Conservation (phyloP, 2,113 vertebrate genomes). For the Acrocephalus kingi region DNA sequence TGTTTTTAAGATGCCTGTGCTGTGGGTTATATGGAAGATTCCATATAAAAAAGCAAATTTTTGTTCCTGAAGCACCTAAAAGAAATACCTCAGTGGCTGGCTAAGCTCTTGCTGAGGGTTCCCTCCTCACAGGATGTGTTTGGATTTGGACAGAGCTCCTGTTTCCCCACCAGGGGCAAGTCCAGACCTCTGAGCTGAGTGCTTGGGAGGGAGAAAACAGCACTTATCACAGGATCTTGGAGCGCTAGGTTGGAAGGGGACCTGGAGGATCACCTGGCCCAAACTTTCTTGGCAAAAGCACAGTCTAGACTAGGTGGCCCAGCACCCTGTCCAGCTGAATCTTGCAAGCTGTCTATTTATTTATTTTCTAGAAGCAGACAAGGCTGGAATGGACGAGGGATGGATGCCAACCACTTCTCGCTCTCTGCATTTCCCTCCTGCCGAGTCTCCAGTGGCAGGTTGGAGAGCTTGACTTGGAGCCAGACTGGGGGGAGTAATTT, state of each 20-base stretch:
- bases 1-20: background rate
- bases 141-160: background rate
- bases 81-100: background rate
- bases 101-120: background rate
- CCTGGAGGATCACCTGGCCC: background rate
- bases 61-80: background rate
- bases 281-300: background rate
- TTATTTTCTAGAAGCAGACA: background rate
- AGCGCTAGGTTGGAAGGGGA: background rate
- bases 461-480: background rate
- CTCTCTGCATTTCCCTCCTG: background rate
- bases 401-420: background rate
- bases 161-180: background rate
- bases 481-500: background rate
- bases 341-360: background rate
- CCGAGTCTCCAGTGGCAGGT: background rate
- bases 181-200: background rate
- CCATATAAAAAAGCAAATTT: background rate
- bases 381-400: background rate
- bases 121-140: background rate
- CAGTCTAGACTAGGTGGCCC: background rate
- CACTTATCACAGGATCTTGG: background rate
- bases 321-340: background rate
- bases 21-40: background rate
- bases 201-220: background rate